Conservation (phyloP, 2,797 vertebrate genomes). For the Anguilla megastoma region DNA sequence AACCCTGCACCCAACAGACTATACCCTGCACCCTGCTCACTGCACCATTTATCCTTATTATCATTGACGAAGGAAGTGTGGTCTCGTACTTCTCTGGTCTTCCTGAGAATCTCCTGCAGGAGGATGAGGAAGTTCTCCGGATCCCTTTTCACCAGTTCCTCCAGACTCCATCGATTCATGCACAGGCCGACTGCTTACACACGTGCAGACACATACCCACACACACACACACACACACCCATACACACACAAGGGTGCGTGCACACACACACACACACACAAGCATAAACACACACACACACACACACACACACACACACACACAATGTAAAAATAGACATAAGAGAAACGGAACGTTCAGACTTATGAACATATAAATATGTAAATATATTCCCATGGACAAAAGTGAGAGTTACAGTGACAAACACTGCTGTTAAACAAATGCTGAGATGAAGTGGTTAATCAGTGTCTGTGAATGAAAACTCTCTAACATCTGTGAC, state of each 20-base stretch:
- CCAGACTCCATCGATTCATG: constrained; percentile 96
- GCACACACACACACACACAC: neutral
- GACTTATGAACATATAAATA: neutral
- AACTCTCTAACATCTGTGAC: neutral
- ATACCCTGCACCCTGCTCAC: neutral
- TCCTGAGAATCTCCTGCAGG: constrained; percentile 87
- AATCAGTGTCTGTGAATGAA: neutral
- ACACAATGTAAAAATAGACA: neutral
- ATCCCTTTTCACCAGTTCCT: constrained; percentile 92
- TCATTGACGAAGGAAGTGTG: neutral
- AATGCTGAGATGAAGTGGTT: neutral
- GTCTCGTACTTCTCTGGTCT: constrained; percentile 82
- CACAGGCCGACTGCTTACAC: constrained; percentile 80
- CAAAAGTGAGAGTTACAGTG: neutral
- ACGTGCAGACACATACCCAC: constrained; percentile 56
- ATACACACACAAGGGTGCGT: neutral
- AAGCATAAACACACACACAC: constrained; percentile 1
- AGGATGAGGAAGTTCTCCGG: constrained; percentile 91
- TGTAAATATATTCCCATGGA: neutral
- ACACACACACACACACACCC: constrained; percentile 18
- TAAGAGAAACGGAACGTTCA: neutral
- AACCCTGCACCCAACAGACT: neutral
- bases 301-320: neutral
- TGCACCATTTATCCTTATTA: neutral
- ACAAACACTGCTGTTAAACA: neutral